A percentile compares a stretch with the other conserved stretches of the same genome.
phyloP scores from a whole-genome alignment of 2,888 invertebrate genomes.

The Orthosia cruda region DNA sequence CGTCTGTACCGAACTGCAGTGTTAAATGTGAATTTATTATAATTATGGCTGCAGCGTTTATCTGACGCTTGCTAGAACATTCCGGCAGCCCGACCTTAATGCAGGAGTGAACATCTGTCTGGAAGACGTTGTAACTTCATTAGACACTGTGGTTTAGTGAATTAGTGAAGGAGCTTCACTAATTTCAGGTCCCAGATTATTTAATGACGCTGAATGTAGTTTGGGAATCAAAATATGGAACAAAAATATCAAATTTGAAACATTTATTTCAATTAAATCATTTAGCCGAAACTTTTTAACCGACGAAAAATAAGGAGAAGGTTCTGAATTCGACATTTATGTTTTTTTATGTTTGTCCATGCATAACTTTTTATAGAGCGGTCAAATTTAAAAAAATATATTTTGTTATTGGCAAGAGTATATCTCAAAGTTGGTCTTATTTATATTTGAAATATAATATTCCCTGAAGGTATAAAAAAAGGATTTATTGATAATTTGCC shows the following conservation, averaged over 20 bases:
- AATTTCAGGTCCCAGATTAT: neutral
- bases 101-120: slow-evolving; percentile 47
- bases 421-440: too few species aligned
- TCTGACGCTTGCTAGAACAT: slow-evolving; percentile 56
- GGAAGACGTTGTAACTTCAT: slow-evolving; percentile 35
- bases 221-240: neutral
- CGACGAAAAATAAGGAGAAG: too few species aligned
- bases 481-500: too few species aligned
- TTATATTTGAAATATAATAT: too few species aligned
- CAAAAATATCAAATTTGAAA: neutral
- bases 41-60: slow-evolving; percentile 66
- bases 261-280: too few species aligned
- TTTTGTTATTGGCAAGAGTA: too few species aligned
- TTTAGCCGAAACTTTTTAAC: too few species aligned
- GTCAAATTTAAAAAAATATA: too few species aligned
- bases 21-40: slow-evolving; percentile 66
- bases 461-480: too few species aligned
- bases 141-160: slow-evolving; percentile 16
- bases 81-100: slow-evolving; percentile 49
- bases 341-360: too few species aligned
- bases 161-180: neutral
- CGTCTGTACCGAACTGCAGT: slow-evolving; percentile 64
- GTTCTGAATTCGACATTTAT: too few species aligned
- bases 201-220: slow-evolving; percentile 1
- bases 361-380: too few species aligned